These are phyloP conservation scores for Callyntrura guangdongensis DNA, from an alignment of 2,888 invertebrate genomes.

Conservation along the genomic window DNA sequence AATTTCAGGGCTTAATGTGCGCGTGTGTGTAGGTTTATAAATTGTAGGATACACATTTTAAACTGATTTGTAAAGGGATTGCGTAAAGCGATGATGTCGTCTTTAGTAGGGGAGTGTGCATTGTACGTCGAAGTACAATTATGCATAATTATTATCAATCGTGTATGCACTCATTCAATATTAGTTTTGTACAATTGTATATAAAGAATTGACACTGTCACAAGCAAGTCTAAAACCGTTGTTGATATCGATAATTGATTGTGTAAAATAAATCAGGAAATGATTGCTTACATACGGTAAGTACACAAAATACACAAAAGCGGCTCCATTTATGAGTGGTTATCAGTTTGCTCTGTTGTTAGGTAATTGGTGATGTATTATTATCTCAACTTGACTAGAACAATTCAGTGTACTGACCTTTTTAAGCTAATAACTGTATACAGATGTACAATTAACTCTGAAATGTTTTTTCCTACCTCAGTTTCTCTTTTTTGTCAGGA, in stretches of 20 bases:
- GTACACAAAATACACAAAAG: background rate
- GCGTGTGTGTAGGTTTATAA: no score
- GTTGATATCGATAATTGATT: background rate
- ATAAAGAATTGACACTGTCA: background rate
- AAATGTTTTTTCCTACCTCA: no score
- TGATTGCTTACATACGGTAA: background rate
- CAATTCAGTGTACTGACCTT: constrained; percentile 18
- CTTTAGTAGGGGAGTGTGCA: no score
- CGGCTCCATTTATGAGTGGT: background rate
- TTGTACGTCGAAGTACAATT: no score
- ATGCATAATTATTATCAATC: background rate
- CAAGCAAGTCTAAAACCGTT: constrained; percentile 5
- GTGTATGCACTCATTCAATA: background rate
- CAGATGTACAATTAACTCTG: no score
- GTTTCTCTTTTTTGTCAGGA: no score
- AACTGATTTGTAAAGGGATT: no score
- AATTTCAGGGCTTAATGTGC: no score
- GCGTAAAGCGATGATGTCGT: no score
- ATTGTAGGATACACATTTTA: no score
- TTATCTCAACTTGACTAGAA: background rate
- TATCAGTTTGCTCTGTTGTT: constrained; percentile 20
- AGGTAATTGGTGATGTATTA: background rate
- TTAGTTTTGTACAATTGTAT: no score
- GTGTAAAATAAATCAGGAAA: constrained; percentile 27
- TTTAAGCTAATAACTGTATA: background rate